A percentile compares a stretch with the other conserved stretches of the same genome.
Evolutionary conservation across 30 jellyfish, hydroid and myxozoan species (phyloP).

Genomic region (Hydra vulgaris): DNA sequence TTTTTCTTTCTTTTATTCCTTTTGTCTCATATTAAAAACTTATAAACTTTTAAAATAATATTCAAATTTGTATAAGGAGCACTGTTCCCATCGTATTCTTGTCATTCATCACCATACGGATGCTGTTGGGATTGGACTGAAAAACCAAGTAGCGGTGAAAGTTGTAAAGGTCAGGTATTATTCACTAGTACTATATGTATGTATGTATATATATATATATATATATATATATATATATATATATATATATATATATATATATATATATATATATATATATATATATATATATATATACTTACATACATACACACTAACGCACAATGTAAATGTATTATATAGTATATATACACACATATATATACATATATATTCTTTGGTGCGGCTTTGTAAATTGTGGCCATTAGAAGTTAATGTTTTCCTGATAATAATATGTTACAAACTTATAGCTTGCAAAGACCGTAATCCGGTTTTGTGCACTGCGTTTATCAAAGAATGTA

Average conservation of each 20-base stretch:
- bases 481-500: not conserved
- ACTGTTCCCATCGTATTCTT: not conserved
- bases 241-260: no score
- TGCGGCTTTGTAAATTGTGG: no score
- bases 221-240: no score
- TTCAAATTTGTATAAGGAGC: not conserved
- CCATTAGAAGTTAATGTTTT: no score
- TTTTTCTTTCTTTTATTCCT: no score
- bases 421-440: no score
- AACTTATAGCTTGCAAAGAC: no score
- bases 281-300: no score
- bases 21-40: not conserved
- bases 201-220: no score
- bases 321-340: not conserved
- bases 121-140: conserved; percentile 12
- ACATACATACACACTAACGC: not conserved
- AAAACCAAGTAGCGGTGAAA: not conserved
- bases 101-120: conserved; percentile 5
- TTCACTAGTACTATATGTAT: not conserved
- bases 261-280: no score
- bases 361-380: no score
- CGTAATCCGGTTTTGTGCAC: conserved; percentile 6
- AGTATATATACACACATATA: no score
- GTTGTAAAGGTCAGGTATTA: not conserved
- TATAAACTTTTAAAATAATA: not conserved